Conservation (phyloP, 1,140 invertebrate genomes). For the Choristoneura fumiferana region DNA sequence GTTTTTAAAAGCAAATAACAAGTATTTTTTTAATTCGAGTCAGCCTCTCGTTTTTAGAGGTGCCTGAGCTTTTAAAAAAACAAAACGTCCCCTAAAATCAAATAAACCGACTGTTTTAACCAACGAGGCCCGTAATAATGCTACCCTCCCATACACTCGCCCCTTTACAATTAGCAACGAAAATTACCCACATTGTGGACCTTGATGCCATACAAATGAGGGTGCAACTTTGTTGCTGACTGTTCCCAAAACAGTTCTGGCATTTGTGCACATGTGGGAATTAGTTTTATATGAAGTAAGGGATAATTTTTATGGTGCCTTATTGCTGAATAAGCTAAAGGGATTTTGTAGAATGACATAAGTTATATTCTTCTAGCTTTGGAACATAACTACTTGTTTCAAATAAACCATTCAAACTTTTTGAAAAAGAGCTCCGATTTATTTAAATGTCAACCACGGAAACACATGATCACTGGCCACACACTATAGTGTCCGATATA, state of each 20-base stretch:
- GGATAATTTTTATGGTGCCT: constrained; percentile 8
- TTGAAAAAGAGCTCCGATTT: no score
- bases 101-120: constrained; percentile 1
- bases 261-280: constrained; percentile 12
- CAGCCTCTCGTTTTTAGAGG: background rate
- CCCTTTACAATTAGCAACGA: constrained; percentile 30
- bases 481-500: no score
- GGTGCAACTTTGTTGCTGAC: constrained; percentile 2
- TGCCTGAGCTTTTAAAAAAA: constrained; percentile 4
- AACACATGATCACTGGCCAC: no score
- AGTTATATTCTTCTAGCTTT: no score
- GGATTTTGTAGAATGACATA: no score
- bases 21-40: no score
- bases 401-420: no score
- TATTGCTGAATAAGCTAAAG: background rate
- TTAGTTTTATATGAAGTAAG: constrained; percentile 10
- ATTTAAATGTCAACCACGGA: no score
- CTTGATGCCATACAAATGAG: background rate
- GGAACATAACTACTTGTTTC: no score
- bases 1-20: no score
- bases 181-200: constrained; percentile 9
- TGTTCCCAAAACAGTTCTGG: constrained; percentile 1
- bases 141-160: constrained; percentile 33
- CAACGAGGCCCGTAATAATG: constrained; percentile 11
- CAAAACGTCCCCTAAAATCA: constrained; percentile 8